A percentile compares a stretch with the other conserved stretches of the same genome.
Evolutionary conservation across 2,888 invertebrate genomes (phyloP).

Genomic region (Nomada hirtipes): DNA sequence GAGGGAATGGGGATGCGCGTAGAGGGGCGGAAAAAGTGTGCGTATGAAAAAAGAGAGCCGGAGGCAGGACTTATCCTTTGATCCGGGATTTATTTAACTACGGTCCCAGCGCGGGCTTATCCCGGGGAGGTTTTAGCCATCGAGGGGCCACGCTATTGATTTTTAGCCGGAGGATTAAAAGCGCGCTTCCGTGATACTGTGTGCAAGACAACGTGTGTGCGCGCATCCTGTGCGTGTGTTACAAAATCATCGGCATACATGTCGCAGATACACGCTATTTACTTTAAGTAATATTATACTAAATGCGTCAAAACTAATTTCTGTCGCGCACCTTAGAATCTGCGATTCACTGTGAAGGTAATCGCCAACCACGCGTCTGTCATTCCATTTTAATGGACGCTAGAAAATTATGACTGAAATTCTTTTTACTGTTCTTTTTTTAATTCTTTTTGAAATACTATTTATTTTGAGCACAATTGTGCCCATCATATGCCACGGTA

Average conservation of each 20-base stretch:
- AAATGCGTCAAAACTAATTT: neutral
- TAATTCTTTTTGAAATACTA: no score
- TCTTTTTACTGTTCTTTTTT: no score
- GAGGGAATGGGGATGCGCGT: conserved; percentile 19
- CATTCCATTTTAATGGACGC: no score
- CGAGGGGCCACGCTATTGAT: conserved; percentile 81
- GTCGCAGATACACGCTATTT: neutral
- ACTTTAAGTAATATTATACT: neutral
- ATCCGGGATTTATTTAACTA: conserved; percentile 85
- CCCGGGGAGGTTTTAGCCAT: conserved; percentile 82
- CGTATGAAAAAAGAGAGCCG: conserved; percentile 74
- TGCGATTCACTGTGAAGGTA: neutral
- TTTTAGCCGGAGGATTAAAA: conserved; percentile 84
- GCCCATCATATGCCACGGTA: no score
- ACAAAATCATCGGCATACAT: conserved; percentile 50
- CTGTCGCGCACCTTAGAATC: no score
- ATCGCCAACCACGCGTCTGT: neutral
- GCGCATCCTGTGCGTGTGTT: conserved; percentile 18
- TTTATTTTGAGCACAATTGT: no score
- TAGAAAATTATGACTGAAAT: no score
- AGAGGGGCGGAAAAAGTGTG: conserved; percentile 46
- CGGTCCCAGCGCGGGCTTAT: conserved; percentile 82
- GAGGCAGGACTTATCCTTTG: conserved; percentile 82
- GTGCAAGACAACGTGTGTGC: conserved; percentile 43
- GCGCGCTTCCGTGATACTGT: conserved; percentile 77